Base-by-base conservation (phyloP, 1,140 invertebrate genomes). In the Oncopodura yosiiana region DNA sequence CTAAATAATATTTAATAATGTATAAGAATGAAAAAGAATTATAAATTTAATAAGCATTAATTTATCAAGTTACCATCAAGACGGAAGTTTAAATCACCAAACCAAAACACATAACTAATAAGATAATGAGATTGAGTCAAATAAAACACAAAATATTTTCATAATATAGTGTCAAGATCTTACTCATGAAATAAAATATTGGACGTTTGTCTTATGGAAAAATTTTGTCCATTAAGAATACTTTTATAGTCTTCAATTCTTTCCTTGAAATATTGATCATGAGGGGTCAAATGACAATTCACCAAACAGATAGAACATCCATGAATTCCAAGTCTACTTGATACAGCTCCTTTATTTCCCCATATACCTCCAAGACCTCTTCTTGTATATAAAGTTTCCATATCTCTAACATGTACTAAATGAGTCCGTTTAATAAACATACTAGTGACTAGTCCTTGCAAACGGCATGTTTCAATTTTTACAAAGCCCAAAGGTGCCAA, bases 341-440 rank as follows among this genome's bases (percentile, higher is more conserved):
- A 90, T 0, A 93, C 84, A 2, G 86, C 91, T 19, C 93, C 92
- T 77, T 95, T 96, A 69, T 94, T 95, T 49, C 91, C 78, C 89
- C 88, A 94, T 68, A 90, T 80, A 52, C 92, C 92, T 30, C 81
- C 82, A 57, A 94, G 77, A 1, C 91, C 92, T 43, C 90, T 92
- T 63, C 82, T 80, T 0, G 88, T 92, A 65, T 84, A 86, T 63
- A 85, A 80, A 16, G 81, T 81, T 68, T 94, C 86, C 44, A 94
- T 81, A 65, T 86, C 81, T 61, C 86, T 76, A 23, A 94, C 69
- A 71, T 85, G 81, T 19, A 78, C 74, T 0, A 95, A 69, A 73
- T 94, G 85, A 64, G 81, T 81, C 59, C 84, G 75, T 43, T 85
- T 75, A 26, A 79, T 78, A 66, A 87, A 94, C 9, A 87, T 71